A percentile compares a stretch with the other conserved stretches of the same genome.
These are phyloP conservation scores for Caerostris extrusa DNA, from an alignment of 1,140 invertebrate genomes.

Conservation along the genomic window DNA sequence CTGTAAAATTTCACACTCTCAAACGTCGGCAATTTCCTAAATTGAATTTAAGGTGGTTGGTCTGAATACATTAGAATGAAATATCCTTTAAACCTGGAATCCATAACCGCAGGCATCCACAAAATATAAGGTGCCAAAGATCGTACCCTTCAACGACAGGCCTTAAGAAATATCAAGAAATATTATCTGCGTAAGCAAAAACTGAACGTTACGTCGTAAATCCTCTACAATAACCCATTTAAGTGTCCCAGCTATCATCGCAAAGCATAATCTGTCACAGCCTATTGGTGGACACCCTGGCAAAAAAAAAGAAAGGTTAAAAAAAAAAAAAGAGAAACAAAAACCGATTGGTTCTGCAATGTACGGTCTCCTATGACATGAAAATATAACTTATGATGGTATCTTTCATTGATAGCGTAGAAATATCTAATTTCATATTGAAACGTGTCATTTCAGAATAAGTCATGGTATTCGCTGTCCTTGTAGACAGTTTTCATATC, in stretches of 20 bases:
- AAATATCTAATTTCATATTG: constrained; percentile 45
- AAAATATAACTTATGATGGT: constrained; percentile 27
- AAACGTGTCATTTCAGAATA: constrained; percentile 34
- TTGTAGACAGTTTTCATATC: neutral
- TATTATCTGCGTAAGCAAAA: constrained; percentile 22
- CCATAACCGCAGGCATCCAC: neutral
- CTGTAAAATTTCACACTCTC: neutral
- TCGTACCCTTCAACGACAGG: neutral
- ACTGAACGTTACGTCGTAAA: neutral
- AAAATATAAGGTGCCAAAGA: neutral
- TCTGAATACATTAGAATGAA: neutral
- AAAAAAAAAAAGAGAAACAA: neutral
- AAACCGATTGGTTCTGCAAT: neutral
- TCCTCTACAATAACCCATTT: constrained; percentile 21
- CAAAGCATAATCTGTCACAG: neutral
- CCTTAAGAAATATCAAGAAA: neutral
- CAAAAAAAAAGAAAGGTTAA: neutral
- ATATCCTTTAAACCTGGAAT: neutral
- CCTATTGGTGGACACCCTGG: neutral
- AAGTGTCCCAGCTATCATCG: neutral
- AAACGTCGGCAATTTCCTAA: neutral
- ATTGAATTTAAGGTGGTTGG: neutral
- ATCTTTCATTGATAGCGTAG: neutral
- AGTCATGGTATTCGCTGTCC: neutral
- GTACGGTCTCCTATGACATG: neutral